phyloP scores from a whole-genome alignment of 2,888 invertebrate genomes.

The Lepidocyrtinus sp. region DNA sequence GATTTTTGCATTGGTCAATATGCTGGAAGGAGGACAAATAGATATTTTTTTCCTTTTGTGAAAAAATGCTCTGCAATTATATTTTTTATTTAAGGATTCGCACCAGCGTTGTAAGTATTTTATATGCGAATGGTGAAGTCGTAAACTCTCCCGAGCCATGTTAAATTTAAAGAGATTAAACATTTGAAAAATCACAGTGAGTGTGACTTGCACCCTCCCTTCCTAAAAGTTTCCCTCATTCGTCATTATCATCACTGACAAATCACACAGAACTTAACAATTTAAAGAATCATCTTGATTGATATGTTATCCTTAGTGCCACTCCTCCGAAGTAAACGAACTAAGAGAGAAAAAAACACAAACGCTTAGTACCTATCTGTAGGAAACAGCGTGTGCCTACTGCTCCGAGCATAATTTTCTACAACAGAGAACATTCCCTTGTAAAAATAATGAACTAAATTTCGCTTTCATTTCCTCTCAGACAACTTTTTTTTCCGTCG shows the following conservation, averaged over 20 bases:
- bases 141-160: background rate
- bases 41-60: too few relatives aligned
- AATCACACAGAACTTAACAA: background rate
- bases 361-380: too few relatives aligned
- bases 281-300: background rate
- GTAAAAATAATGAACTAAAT: constrained; percentile 50
- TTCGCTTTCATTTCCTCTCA: constrained; percentile 60
- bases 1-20: too few relatives aligned
- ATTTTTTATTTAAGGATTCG: background rate
- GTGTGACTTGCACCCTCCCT: background rate
- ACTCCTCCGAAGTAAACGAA: background rate
- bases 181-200: background rate
- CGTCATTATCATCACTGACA: background rate
- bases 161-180: background rate
- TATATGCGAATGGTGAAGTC: too few relatives aligned
- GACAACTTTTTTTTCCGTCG: constrained; percentile 11
- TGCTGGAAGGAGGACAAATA: too few relatives aligned
- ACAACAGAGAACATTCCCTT: background rate
- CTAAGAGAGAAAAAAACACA: background rate
- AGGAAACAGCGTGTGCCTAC: too few relatives aligned
- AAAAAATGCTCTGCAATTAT: too few relatives aligned
- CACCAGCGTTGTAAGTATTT: background rate
- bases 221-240: background rate
- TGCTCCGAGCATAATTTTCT: background rate
- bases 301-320: background rate